Conservation (phyloP, 2,113 vertebrate genomes). For the Gymnocephalus cernua region DNA sequence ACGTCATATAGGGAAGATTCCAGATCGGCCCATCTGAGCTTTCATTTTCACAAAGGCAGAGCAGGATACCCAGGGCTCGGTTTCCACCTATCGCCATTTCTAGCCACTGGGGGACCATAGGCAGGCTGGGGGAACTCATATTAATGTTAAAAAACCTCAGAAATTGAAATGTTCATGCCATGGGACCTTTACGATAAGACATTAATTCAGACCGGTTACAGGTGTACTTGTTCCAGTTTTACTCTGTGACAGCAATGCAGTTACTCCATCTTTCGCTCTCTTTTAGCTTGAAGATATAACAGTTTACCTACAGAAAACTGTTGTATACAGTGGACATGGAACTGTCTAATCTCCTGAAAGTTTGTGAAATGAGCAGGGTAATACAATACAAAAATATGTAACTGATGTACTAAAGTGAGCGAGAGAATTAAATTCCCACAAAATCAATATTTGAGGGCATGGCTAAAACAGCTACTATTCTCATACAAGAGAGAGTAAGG, state of each 20-base stretch:
- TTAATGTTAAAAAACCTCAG: no score
- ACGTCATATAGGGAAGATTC: no score
- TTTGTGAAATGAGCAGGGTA: neutral
- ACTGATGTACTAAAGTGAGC: neutral
- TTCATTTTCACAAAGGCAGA: no score
- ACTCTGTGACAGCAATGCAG: slow-evolving; percentile 2
- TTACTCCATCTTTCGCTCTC: slow-evolving; percentile 13
- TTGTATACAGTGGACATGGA: neutral
- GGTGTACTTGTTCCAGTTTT: slow-evolving; percentile 21
- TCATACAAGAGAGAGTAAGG: neutral
- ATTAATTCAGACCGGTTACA: slow-evolving; percentile 15
- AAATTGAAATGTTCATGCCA: no score
- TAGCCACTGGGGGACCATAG: no score
- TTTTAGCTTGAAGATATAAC: slow-evolving; percentile 17
- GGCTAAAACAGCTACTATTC: neutral
- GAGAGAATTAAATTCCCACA: neutral
- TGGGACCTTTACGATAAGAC: no score
- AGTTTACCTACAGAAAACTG: slow-evolving; percentile 10
- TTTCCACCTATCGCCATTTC: no score
- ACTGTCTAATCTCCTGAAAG: neutral
- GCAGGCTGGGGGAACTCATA: no score
- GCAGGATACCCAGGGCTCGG: no score
- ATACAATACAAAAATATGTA: neutral
- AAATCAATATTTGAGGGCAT: neutral
- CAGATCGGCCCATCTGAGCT: no score